These are phyloP conservation scores for Bergia sp. DNA, from an alignment of 92 coral and sea anemone genomes.

Conservation along the genomic window DNA sequence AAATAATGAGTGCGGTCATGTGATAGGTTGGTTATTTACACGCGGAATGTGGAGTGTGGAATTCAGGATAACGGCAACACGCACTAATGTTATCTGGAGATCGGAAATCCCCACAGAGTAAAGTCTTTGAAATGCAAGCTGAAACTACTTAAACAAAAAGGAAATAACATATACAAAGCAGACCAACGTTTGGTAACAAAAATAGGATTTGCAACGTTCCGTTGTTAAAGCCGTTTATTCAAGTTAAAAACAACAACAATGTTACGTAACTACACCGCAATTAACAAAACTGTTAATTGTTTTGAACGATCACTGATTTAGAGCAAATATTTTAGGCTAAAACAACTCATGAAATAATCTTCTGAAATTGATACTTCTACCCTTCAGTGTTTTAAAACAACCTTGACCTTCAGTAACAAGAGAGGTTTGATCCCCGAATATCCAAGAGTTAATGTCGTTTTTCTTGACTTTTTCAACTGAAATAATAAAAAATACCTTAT, in stretches of 20 bases:
- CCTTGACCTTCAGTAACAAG: not conserved
- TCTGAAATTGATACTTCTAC: not conserved
- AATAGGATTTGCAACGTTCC: not conserved
- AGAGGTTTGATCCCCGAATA: no score
- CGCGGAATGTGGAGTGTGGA: not conserved
- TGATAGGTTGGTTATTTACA: not conserved
- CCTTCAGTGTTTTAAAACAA: not conserved
- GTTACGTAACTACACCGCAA: not conserved
- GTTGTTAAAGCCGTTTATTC: no score
- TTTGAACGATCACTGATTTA: no score
- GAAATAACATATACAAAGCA: not conserved
- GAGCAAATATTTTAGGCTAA: not conserved
- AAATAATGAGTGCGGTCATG: not conserved
- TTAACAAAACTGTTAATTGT: not conserved
- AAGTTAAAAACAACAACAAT: not conserved
- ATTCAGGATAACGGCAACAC: not conserved
- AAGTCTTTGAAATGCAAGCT: no score
- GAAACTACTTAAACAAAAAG: not conserved
- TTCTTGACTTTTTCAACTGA: not conserved
- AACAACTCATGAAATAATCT: no score
- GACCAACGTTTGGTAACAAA: no score
- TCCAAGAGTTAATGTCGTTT: not conserved
- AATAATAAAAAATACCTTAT: no score
- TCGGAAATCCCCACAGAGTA: not conserved
- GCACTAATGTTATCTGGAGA: not conserved